phyloP scores from a whole-genome alignment of 2,888 invertebrate genomes.

The Serripes groenlandicus region DNA sequence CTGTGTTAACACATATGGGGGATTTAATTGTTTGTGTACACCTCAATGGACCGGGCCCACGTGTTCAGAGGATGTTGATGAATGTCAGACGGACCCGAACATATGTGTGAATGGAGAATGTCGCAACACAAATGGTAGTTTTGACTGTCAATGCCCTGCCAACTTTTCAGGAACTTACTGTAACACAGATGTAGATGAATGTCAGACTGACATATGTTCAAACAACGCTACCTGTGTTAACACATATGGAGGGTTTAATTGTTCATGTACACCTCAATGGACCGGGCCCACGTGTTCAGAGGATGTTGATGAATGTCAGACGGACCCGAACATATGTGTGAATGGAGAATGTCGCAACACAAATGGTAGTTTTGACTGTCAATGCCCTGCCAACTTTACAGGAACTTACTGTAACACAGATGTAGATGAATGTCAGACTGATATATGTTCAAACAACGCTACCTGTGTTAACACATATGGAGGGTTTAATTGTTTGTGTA shows the following conservation, averaged over 20 bases:
- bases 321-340: slow-evolving; percentile 27
- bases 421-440: slow-evolving; percentile 43
- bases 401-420: slow-evolving; percentile 54
- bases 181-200: slow-evolving; percentile 42
- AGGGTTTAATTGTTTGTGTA: slow-evolving; percentile 94
- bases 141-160: slow-evolving; percentile 20
- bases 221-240: slow-evolving; percentile 37
- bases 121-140: slow-evolving; percentile 28
- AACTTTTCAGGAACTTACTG: slow-evolving; percentile 40
- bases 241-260: slow-evolving; percentile 31
- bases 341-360: slow-evolving; percentile 49
- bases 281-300: slow-evolving; percentile 46
- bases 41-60: neutral
- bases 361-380: slow-evolving; percentile 44
- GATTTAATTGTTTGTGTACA: neutral
- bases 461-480: slow-evolving; percentile 60
- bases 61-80: slow-evolving; percentile 5
- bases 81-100: slow-evolving; percentile 19
- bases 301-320: slow-evolving; percentile 53
- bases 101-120: slow-evolving; percentile 24
- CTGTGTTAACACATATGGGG: slow-evolving; percentile 30
- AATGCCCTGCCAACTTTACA: slow-evolving; percentile 38
- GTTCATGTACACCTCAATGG: slow-evolving; percentile 22
- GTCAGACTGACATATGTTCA: neutral
- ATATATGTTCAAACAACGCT: slow-evolving; percentile 37